phyloP scores from a whole-genome alignment of 2,888 invertebrate species.

The Poecilus cupreus region DNA sequence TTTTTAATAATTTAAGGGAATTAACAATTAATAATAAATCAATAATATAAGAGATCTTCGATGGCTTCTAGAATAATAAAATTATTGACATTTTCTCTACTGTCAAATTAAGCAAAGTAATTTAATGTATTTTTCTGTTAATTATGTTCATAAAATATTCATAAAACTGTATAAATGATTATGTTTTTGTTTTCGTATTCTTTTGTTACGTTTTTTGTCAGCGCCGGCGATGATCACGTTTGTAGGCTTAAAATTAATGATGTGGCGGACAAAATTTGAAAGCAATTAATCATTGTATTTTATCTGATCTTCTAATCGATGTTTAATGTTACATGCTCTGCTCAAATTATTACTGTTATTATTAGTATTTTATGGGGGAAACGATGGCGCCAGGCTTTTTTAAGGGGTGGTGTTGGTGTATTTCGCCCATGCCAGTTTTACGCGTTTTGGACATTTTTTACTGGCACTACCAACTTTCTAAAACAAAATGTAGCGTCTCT shows the following conservation, averaged over 20 bases:
- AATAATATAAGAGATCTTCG: too few relatives aligned
- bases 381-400: neutral
- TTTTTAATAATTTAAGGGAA: too few relatives aligned
- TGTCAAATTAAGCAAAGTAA: too few relatives aligned
- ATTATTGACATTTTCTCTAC: too few relatives aligned
- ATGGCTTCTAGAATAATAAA: too few relatives aligned
- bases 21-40: too few relatives aligned
- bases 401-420: neutral
- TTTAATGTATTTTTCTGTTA: too few relatives aligned
- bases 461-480: neutral
- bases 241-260: constrained; percentile 51
- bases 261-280: constrained; percentile 47
- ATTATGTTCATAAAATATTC: neutral
- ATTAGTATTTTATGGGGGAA: constrained; percentile 25
- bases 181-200: constrained; percentile 5
- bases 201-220: constrained; percentile 14
- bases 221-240: constrained; percentile 16
- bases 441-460: neutral
- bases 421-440: neutral
- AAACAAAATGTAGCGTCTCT: neutral
- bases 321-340: constrained; percentile 47
- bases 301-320: constrained; percentile 55
- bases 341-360: constrained; percentile 45
- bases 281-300: constrained; percentile 52
- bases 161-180: constrained; percentile 10